These are phyloP conservation scores for Pterostichus niger DNA, from an alignment of 2,888 invertebrate species.

Conservation along the genomic window DNA sequence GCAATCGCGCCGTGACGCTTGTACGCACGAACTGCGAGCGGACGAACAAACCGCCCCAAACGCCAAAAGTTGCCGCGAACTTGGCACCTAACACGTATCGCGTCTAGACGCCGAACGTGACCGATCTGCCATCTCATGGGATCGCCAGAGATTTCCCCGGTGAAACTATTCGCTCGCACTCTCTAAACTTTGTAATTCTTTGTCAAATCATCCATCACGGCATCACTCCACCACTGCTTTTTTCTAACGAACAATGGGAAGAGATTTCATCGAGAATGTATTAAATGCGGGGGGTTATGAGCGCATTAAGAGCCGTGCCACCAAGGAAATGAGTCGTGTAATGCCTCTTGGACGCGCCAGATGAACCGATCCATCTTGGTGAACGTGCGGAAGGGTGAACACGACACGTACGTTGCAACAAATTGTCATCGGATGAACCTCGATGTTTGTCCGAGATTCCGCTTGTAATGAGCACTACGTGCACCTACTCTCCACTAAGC, in stretches of 20 bases:
- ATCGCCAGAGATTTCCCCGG: conserved; percentile 80
- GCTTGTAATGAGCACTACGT: not conserved
- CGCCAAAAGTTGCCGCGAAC: conserved; percentile 48
- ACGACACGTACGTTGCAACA: conserved; percentile 33
- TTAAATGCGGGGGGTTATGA: conserved; percentile 61
- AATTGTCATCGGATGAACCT: conserved; percentile 63
- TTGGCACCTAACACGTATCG: conserved; percentile 45
- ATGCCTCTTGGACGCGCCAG: conserved; percentile 53
- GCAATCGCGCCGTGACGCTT: conserved; percentile 51
- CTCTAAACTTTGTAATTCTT: conserved; percentile 78
- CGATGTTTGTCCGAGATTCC: conserved; percentile 33
- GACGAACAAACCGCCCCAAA: conserved; percentile 38
- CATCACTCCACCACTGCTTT: conserved; percentile 71
- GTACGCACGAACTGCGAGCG: conserved; percentile 36
- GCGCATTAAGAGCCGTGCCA: conserved; percentile 47
- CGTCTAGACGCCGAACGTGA: conserved; percentile 75
- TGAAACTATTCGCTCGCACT: conserved; percentile 80
- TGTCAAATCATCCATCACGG: conserved; percentile 77
- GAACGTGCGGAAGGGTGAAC: not conserved
- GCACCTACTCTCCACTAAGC: no score
- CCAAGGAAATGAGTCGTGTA: conserved; percentile 66
- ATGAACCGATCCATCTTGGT: conserved; percentile 59
- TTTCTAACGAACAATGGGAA: conserved; percentile 62
- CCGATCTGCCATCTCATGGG: conserved; percentile 80
- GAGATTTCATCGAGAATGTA: conserved; percentile 67